Base-by-base conservation (phyloP, 1,140 invertebrate genomes). In the Caenorhabditis brenneri region DNA sequence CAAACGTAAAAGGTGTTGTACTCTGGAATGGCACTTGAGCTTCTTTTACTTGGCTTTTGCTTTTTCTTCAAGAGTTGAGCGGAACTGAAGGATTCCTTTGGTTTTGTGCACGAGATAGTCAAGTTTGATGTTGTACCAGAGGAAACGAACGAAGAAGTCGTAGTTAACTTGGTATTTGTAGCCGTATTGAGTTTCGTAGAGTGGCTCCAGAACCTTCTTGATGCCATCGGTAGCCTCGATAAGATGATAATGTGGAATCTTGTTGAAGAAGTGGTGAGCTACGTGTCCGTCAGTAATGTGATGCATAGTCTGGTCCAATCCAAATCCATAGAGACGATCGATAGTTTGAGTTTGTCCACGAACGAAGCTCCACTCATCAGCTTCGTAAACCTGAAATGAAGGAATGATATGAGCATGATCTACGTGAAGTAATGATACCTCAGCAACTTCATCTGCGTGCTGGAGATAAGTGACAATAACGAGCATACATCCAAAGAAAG, bases 381-480 rank as follows among this genome's bases (percentile, higher is more conserved):
- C 90, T 15, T 91, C 88, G 81, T 91, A 92, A 88, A 92, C 91
- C n/a, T 92, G 88, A 60, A 92, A 91, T 29, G 91, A 89, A 12
- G 85, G 90, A 65, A 91, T 91, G n/a, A 51, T 0, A 42, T 88
- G 89, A 87, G 33, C 29, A 33, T 53, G n/a, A 19, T 48, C 22
- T 39, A 10, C 15, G 4, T 39, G 2, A 22, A 46, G 19, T 0
- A 48, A 7, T 29, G n/a, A 39, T 39, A 80, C 51, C 51, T 53
- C 79, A n/a, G 79, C 51, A 51, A 80, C 79, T 29, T 79, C 82
- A 58, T 48, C 46, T 7, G n/a, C 42, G 29, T 92, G 92, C 84
- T 92, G 92, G 16, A 92, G 88, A 81, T 92, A 92, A 7, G 92
- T 92, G 46, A 92, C 91, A 82, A 92, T 90, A 51, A 91, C 88